These are phyloP conservation scores for Pseudomyrmex cubaensis DNA, from an alignment of 1,140 invertebrate species.

Conservation along the genomic window DNA sequence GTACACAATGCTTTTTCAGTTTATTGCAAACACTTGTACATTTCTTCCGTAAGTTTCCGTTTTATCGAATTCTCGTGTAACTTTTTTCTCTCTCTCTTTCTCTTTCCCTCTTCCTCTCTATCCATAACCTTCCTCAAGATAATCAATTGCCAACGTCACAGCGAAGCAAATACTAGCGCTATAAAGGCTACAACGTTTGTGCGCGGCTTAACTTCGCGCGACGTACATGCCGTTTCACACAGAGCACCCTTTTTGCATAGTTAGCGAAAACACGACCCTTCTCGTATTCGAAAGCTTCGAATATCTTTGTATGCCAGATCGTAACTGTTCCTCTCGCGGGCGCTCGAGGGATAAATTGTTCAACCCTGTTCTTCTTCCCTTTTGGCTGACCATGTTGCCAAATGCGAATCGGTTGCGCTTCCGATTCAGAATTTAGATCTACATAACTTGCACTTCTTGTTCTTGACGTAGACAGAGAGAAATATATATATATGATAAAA, in stretches of 20 bases:
- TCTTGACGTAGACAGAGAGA: neutral
- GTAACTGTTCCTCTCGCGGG: conserved; percentile 50
- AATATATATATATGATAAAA: too few relatives aligned
- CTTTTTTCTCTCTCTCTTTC: too few relatives aligned
- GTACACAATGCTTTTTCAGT: too few relatives aligned
- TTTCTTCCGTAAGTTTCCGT: neutral
- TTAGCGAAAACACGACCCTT: conserved; percentile 64
- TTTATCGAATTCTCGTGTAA: neutral
- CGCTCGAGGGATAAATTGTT: conserved; percentile 73
- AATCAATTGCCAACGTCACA: conserved; percentile 19
- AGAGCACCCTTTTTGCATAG: conserved; percentile 59
- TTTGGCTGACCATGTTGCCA: conserved; percentile 48
- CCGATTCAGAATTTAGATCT: conserved; percentile 61
- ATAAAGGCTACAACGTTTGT: neutral
- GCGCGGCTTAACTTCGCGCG: conserved; percentile 6
- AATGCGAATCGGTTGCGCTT: conserved; percentile 61
- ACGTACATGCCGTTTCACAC: conserved; percentile 12
- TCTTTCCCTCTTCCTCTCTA: too few relatives aligned
- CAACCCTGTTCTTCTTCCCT: conserved; percentile 34
- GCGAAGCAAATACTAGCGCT: conserved; percentile 7
- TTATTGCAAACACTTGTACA: too few relatives aligned
- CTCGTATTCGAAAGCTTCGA: conserved; percentile 36
- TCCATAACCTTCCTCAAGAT: conserved; percentile 15
- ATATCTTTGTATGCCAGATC: conserved; percentile 60
- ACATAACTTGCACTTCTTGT: conserved; percentile 4